Conservation (phyloP, 2,113 vertebrate species). For the Neotoma lepida region DNA sequence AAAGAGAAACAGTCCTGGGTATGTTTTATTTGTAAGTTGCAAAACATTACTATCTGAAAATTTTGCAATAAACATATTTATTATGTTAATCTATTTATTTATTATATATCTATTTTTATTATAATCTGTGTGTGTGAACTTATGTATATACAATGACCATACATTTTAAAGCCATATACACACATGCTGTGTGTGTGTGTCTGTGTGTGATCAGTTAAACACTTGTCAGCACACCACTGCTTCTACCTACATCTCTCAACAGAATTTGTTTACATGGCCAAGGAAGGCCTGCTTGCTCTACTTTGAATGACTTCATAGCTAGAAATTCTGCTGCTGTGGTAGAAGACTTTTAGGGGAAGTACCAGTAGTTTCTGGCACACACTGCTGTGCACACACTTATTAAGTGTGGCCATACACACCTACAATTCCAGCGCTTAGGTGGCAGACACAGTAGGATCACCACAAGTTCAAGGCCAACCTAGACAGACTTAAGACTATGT, state of each 20-base stretch:
- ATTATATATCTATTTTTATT: too few species aligned
- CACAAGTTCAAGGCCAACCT: not conserved
- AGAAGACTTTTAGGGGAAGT: conserved; percentile 18
- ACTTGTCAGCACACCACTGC: not conserved
- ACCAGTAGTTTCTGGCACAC: not conserved
- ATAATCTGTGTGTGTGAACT: not conserved
- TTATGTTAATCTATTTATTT: not conserved
- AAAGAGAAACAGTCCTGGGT: not conserved
- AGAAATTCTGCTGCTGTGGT: conserved; percentile 7
- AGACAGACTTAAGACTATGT: not conserved
- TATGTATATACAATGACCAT: not conserved
- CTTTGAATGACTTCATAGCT: conserved; percentile 6
- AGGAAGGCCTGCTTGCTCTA: conserved; percentile 1
- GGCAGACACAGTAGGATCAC: not conserved
- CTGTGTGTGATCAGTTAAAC: not conserved
- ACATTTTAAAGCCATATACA: not conserved
- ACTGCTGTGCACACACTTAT: conserved; percentile 5
- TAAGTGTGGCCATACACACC: not conserved
- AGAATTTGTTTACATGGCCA: conserved; percentile 31
- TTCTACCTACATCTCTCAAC: not conserved
- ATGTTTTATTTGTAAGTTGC: conserved; percentile 43
- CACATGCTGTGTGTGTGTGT: not conserved
- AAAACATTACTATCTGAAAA: not conserved
- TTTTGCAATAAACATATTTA: conserved; percentile 4
- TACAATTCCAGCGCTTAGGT: not conserved